These are phyloP conservation scores for Apus apus DNA, from an alignment of 2,113 vertebrate species.

Conservation along the genomic window DNA sequence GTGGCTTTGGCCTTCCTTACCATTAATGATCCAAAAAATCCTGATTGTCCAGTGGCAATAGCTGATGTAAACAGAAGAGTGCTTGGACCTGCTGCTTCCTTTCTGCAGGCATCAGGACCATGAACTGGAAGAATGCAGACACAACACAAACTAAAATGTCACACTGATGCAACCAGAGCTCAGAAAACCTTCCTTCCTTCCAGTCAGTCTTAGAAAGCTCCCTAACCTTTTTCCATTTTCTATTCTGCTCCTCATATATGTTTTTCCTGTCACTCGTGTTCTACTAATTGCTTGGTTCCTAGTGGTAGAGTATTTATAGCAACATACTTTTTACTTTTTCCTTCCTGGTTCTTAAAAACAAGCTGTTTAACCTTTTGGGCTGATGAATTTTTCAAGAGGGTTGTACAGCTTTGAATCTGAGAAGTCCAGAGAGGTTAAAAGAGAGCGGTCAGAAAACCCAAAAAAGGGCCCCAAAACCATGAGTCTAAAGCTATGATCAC, in stretches of 20 bases:
- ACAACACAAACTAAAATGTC: neutral
- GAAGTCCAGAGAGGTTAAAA: neutral
- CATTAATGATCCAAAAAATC: neutral
- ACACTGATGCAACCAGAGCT: neutral
- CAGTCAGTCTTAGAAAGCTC: neutral
- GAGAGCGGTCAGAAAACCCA: neutral
- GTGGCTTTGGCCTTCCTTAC: neutral
- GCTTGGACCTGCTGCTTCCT: fast-evolving
- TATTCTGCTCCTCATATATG: neutral
- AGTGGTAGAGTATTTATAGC: neutral
- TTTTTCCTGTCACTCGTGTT: neutral
- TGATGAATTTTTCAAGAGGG: neutral
- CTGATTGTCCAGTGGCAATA: neutral
- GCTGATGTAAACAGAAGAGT: neutral
- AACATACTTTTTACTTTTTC: neutral
- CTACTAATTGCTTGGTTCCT: neutral
- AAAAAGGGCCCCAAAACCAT: too few species aligned
- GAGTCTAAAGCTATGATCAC: neutral
- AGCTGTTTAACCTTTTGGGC: neutral
- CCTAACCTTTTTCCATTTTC: neutral
- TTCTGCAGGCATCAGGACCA: neutral
- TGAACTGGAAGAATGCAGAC: neutral
- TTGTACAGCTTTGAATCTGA: neutral
- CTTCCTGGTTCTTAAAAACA: neutral
- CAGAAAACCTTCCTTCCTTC: neutral